A percentile compares a stretch with the other conserved stretches of the same genome.
These are phyloP conservation scores for Drosophila nr. perissopoda DNA, from an alignment of 2,888 invertebrate species.

Conservation along the genomic window DNA sequence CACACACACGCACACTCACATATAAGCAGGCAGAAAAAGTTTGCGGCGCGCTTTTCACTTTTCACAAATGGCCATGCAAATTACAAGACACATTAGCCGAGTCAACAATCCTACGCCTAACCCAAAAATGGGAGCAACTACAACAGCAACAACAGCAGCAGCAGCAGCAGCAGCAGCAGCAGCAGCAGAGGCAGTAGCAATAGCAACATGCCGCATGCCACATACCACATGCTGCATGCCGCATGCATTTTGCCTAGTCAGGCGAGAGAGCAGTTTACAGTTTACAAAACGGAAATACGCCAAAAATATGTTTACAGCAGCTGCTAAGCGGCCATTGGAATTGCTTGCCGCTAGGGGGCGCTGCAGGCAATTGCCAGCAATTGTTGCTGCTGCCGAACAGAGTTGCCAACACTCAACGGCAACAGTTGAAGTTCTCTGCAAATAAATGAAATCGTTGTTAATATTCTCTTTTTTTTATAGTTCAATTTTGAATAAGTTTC, in stretches of 20 bases:
- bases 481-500: background rate
- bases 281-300: slow-evolving; percentile 75
- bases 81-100: slow-evolving; percentile 77
- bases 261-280: slow-evolving; percentile 52
- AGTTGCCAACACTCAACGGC: slow-evolving; percentile 33
- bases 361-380: slow-evolving; percentile 8
- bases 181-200: slow-evolving; percentile 25
- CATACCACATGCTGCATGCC: slow-evolving; percentile 41
- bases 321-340: slow-evolving; percentile 57
- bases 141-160: slow-evolving; percentile 38
- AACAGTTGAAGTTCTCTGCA: background rate
- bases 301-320: slow-evolving; percentile 73
- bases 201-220: slow-evolving; percentile 36
- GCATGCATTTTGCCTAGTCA: slow-evolving; percentile 33
- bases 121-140: slow-evolving; percentile 72
- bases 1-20: background rate
- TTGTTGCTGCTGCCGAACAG: slow-evolving; percentile 33
- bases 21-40: slow-evolving; percentile 24
- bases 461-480: background rate
- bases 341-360: slow-evolving; percentile 30
- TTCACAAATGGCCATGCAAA: slow-evolving; percentile 78
- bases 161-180: slow-evolving; percentile 25
- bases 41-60: slow-evolving; percentile 70
- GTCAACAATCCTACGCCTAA: slow-evolving; percentile 72
- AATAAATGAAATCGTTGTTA: background rate